phyloP scores from a whole-genome alignment of 1,140 invertebrate species.

The Lordiphosa clarofinis region DNA sequence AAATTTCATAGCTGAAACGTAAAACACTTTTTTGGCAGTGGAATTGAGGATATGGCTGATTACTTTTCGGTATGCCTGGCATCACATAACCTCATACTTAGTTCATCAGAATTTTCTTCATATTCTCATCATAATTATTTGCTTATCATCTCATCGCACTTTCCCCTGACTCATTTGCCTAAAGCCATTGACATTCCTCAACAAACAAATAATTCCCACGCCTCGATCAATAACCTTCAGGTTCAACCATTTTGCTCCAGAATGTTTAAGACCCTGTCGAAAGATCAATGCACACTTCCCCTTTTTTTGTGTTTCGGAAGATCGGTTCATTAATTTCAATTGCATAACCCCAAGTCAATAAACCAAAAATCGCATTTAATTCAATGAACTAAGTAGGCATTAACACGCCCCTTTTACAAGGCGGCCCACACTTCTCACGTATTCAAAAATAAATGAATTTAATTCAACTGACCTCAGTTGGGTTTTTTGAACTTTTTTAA shows the following conservation, averaged over 20 bases:
- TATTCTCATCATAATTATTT: no score
- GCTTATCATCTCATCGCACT: not conserved
- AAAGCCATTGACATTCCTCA: not conserved
- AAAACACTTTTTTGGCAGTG: no score
- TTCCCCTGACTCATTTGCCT: not conserved
- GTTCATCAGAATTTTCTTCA: no score
- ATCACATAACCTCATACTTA: no score
- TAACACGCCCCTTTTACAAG: slow-evolving; percentile 67
- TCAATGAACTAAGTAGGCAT: slow-evolving; percentile 34
- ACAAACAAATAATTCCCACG: slow-evolving; percentile 36
- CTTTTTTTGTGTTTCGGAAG: not conserved
- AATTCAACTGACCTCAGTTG: slow-evolving; percentile 54
- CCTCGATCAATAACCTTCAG: slow-evolving; percentile 28
- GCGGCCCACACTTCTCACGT: slow-evolving; percentile 7
- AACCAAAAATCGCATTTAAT: slow-evolving; percentile 10
- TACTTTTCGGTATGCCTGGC: no score
- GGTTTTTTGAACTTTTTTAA: slow-evolving; percentile 66
- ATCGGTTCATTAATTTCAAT: slow-evolving; percentile 39
- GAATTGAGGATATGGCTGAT: no score
- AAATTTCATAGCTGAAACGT: no score
- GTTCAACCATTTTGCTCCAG: slow-evolving; percentile 23
- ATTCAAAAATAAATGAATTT: not conserved
- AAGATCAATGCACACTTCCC: slow-evolving; percentile 41
- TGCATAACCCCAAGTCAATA: slow-evolving; percentile 49
- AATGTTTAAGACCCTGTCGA: slow-evolving; percentile 32